Base-by-base conservation (phyloP, 2,797 vertebrate species). In the Cynodonichthys magdalenae region DNA sequence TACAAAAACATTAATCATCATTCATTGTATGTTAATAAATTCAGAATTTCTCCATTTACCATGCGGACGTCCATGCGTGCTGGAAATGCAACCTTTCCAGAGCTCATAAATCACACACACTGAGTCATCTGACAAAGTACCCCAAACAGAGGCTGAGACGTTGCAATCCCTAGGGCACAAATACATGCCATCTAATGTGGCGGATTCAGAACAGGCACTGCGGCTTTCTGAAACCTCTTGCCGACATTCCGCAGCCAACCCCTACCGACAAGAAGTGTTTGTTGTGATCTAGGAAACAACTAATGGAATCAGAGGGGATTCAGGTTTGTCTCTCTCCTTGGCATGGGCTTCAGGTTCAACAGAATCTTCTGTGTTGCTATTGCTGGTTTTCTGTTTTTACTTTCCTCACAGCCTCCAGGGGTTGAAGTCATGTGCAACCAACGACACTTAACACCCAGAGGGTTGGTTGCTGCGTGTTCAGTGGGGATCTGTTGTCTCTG, bases 11-110 rank as follows among this genome's bases (percentile, higher is more conserved):
- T 94, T 94, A 94, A 94, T 94, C 93, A 94, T 94, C 92, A 94
- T 94, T 94, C 92, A 94, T 94, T 94, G 93, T 94, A 94, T 94
- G 93, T 94, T 94, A 94, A 94, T 94, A 94, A 94, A 94, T 94
- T 94, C 94, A 89, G 92, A 93, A 93, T 93, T 94, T 93, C 91
- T 90, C 93, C 93, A 94, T 94, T 94, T 94, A 93, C 92, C 92
- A 94, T 93, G 92, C 90, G 81, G 91, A 93, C 91, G 90, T 92
- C 91, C 90, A 90, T 81, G 91, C 89, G 89, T 83, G 90, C 88
- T 93, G 89, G 91, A 93, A 94, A 93, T 93, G 88, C 93, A 94
- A 94, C 93, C 92, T 94, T 94, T 94, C 91, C 91, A 91, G 90
- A 90, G 92, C 88, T 92, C 90, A 93, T 94, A 94, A 95, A 94